These are phyloP conservation scores for Apamea epomidion DNA, from an alignment of 2,888 invertebrate species.

Conservation along the genomic window DNA sequence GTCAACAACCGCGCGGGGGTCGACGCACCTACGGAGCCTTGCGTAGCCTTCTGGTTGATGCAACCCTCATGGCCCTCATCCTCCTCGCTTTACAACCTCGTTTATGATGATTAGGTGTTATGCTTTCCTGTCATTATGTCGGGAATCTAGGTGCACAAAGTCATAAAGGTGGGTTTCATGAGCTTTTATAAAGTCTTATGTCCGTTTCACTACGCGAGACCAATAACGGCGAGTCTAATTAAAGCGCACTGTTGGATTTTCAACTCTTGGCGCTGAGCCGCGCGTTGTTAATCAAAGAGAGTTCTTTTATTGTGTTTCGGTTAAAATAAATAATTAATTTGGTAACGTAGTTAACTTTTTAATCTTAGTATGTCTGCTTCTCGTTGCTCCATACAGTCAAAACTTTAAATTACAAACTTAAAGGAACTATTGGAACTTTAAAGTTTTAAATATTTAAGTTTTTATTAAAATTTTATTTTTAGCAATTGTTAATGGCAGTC, in stretches of 20 bases:
- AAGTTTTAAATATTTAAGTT: too few species aligned
- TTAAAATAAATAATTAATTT: neutral
- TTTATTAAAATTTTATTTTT: too few species aligned
- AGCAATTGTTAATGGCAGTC: too few species aligned
- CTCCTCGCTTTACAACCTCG: slow-evolving; percentile 3
- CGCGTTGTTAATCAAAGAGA: neutral
- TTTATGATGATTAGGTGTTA: slow-evolving; percentile 14
- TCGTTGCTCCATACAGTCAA: neutral
- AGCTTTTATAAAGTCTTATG: neutral
- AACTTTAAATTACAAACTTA: neutral
- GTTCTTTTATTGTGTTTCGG: neutral
- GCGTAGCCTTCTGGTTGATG: slow-evolving; percentile 51
- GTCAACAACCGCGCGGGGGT: slow-evolving; percentile 67
- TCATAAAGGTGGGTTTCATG: neutral
- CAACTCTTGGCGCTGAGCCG: too few species aligned
- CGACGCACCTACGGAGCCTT: slow-evolving; percentile 66
- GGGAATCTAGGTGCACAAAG: neutral
- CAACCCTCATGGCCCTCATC: slow-evolving; percentile 45
- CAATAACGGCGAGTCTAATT: neutral
- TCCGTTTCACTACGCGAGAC: neutral
- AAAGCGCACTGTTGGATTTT: neutral
- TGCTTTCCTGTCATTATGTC: slow-evolving; percentile 8
- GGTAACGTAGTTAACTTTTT: neutral
- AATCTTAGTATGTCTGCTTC: neutral
- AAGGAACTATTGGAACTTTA: too few species aligned